Percentiles rank a stretch among this genome's conserved stretches.
Conservation (phyloP, 1,140 invertebrate genomes). For the Matsumurasca onukii region DNA sequence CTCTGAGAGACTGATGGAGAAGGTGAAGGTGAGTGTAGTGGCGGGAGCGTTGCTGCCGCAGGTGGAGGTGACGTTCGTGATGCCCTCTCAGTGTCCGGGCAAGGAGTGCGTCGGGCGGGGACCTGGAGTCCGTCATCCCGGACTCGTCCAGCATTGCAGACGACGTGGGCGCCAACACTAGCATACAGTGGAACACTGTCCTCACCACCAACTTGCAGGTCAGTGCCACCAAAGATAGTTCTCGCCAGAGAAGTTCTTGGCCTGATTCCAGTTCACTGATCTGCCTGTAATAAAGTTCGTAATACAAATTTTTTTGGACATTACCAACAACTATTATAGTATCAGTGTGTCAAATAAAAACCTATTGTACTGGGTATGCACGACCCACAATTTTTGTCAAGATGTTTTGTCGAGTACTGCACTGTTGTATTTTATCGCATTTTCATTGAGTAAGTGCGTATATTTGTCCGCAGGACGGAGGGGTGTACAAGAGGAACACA, state of each 20-base stretch:
- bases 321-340: too few species aligned
- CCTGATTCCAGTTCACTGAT: too few species aligned
- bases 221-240: too few species aligned
- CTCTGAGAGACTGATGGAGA: constrained; percentile 52
- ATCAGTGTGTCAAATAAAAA: too few species aligned
- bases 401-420: too few species aligned
- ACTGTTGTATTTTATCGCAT: too few species aligned
- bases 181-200: constrained; percentile 41
- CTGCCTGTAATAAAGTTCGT: too few species aligned
- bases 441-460: too few species aligned
- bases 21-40: constrained; percentile 60
- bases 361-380: too few species aligned
- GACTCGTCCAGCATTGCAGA: constrained; percentile 79
- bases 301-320: too few species aligned
- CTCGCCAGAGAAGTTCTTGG: too few species aligned
- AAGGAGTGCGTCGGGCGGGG: constrained; percentile 77
- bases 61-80: constrained; percentile 83
- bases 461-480: constrained; percentile 31
- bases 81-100: constrained; percentile 76
- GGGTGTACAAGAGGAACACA: constrained; percentile 31
- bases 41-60: constrained; percentile 78
- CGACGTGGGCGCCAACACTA: constrained; percentile 51
- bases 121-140: constrained; percentile 76
- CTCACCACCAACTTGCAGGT: constrained; percentile 39
- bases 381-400: too few species aligned